Conservation (phyloP, 1,140 invertebrate species). For the Drosophila tsacasi region DNA sequence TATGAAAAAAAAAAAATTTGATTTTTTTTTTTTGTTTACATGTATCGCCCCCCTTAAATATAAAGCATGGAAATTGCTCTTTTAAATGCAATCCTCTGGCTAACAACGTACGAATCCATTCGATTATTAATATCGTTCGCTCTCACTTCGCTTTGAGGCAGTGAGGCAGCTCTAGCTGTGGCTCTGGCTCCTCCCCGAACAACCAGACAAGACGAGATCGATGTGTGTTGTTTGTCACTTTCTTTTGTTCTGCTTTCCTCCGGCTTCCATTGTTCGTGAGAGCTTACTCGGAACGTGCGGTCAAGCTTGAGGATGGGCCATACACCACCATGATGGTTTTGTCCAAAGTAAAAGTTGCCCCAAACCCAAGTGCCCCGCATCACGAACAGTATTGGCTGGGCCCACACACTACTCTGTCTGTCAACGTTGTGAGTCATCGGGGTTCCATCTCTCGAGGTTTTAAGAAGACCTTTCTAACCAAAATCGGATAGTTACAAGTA, state of each 20-base stretch:
- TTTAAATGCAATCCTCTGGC: slow-evolving; percentile 35
- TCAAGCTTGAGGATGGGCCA: slow-evolving; percentile 42
- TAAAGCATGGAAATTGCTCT: slow-evolving; percentile 55
- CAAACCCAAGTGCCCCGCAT: slow-evolving; percentile 12
- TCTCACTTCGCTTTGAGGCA: slow-evolving; percentile 48
- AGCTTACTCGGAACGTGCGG: slow-evolving; percentile 56
- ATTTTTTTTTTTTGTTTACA: too few relatives aligned
- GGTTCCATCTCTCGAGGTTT: background rate
- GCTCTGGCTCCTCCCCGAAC: slow-evolving; percentile 18
- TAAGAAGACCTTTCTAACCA: slow-evolving; percentile 12
- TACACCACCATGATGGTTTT: background rate
- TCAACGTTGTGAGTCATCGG: slow-evolving; percentile 18
- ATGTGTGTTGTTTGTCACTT: slow-evolving; percentile 56
- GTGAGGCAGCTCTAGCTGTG: slow-evolving; percentile 13
- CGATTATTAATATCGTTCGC: slow-evolving; percentile 50
- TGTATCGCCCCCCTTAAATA: too few relatives aligned
- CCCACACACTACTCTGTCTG: slow-evolving; percentile 26
- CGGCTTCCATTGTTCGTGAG: slow-evolving; percentile 40
- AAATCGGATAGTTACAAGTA: slow-evolving; percentile 20
- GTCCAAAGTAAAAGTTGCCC: slow-evolving; percentile 54
- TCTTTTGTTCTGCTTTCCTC: slow-evolving; percentile 70
- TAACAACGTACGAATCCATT: slow-evolving; percentile 36
- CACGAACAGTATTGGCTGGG: slow-evolving; percentile 9
- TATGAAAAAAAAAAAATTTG: too few relatives aligned
- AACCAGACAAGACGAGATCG: background rate